Conservation (phyloP, 2,113 vertebrate genomes). For the Sinocyclocheilus maitianheensis region DNA sequence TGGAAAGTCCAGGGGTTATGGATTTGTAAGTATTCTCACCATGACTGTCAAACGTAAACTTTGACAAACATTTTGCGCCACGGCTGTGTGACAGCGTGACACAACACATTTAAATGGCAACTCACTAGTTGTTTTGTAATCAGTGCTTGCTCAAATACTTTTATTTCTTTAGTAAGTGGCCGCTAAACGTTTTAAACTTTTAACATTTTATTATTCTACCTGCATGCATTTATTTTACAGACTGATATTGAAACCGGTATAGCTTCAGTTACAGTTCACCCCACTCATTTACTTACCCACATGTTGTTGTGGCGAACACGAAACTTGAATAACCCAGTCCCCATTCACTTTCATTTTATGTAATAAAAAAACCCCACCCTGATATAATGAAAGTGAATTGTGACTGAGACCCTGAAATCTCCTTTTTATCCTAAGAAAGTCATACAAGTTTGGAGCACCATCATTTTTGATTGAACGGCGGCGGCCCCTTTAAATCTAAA, state of each 20-base stretch:
- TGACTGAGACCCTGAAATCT: not conserved
- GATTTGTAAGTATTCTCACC: conserved; percentile 87
- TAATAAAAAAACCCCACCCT: no score
- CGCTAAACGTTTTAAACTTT: not conserved
- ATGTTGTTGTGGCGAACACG: not conserved
- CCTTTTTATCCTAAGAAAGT: not conserved
- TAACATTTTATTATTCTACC: no score
- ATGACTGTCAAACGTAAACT: not conserved
- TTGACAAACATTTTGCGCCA: not conserved
- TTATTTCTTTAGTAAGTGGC: not conserved
- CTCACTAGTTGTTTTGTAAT: not conserved
- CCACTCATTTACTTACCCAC: not conserved
- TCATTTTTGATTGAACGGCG: not conserved
- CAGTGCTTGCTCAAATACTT: not conserved
- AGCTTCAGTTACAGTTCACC: not conserved
- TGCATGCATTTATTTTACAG: not conserved
- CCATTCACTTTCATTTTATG: not conserved
- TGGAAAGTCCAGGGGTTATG: conserved; percentile 95
- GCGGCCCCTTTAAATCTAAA: not conserved
- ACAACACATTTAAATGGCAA: conserved; percentile 22
- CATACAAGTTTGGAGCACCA: not conserved
- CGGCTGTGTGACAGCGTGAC: not conserved
- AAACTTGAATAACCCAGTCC: not conserved
- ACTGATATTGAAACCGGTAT: not conserved
- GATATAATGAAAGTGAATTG: not conserved